Evolutionary conservation across 2,888 invertebrate genomes (phyloP), one percentile per base, ranked within the genome.

Genomic region (Phragmatobia fuliginosa): DNA sequence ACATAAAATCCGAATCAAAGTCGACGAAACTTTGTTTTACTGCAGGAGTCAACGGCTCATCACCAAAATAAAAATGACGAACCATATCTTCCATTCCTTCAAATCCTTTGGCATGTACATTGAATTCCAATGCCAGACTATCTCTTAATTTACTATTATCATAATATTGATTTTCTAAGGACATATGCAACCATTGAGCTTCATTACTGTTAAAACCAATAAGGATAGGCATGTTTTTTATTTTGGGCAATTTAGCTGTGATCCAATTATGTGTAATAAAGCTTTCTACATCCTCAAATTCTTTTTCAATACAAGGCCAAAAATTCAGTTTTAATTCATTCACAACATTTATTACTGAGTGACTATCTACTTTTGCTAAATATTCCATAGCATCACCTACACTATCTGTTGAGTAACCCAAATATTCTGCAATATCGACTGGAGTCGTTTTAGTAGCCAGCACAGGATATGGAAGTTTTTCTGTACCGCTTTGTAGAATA

Each of bases 1-100:
- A 91, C 6, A 73, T 75, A n/a, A 80, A 85, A 77, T 91, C 92
- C 0, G 90, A 87, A 59, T 83, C 77, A 62, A 89, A 90, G 32
- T 89, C 73, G 4, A 82, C 78, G 8, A 90, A 41, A 2, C 81
- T 71, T 60, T 74, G 71, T 36, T 71, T 79, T 0, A 79, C 41
- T 0, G 80, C 67, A 32, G 74, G 77, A 31, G 62, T 80, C 0
- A 82, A 60, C 18, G 71, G 67, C 25, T 85, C 82, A 68, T 88
- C 89, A 0, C 88, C 89, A 2, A 90, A 72, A 60, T 91, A 91
- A 67, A 89, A 92, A 5, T 83, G 78, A 59, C 81, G 78, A 0
- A 88, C 76, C 0, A 79, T 68, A 14, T 81, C 66, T 33, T 76
- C 77, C 76, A 86, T 79, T 38, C 79, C 78, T 0, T 73, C 64